phyloP scores from a whole-genome alignment of 2,797 vertebrate genomes.

The Sitta carolinensis region DNA sequence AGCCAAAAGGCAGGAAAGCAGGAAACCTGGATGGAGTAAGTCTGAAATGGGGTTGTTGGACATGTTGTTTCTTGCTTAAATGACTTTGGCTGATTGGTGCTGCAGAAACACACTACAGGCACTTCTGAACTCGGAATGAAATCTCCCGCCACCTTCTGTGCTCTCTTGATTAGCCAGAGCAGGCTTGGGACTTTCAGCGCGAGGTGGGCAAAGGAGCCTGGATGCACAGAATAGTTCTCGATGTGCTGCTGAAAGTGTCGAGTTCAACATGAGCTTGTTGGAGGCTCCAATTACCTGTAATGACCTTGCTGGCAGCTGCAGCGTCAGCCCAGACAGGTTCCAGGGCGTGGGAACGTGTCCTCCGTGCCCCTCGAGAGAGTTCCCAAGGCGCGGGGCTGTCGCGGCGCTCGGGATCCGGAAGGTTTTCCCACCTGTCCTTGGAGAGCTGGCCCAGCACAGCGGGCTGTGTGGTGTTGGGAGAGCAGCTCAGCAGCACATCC shows the following conservation, averaged over 20 bases:
- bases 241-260: background rate
- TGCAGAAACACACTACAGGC: background rate
- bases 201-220: background rate
- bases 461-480: background rate
- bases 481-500: background rate
- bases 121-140: background rate
- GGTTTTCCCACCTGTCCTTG: background rate
- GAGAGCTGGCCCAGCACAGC: background rate
- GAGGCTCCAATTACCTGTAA: background rate
- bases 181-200: background rate
- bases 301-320: background rate
- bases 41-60: constrained; percentile 11
- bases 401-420: background rate
- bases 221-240: background rate
- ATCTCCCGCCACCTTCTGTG: background rate
- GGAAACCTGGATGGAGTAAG: constrained; percentile 40
- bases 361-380: background rate
- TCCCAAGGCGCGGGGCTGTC: background rate
- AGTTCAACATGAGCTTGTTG: background rate
- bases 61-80: constrained; percentile 49
- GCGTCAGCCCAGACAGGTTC: background rate
- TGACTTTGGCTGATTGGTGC: background rate
- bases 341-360: background rate
- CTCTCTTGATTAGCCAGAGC: background rate
- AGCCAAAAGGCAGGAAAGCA: constrained; percentile 43